These are phyloP conservation scores for Erynnis tages DNA, from an alignment of 2,888 invertebrate genomes.

Conservation along the genomic window DNA sequence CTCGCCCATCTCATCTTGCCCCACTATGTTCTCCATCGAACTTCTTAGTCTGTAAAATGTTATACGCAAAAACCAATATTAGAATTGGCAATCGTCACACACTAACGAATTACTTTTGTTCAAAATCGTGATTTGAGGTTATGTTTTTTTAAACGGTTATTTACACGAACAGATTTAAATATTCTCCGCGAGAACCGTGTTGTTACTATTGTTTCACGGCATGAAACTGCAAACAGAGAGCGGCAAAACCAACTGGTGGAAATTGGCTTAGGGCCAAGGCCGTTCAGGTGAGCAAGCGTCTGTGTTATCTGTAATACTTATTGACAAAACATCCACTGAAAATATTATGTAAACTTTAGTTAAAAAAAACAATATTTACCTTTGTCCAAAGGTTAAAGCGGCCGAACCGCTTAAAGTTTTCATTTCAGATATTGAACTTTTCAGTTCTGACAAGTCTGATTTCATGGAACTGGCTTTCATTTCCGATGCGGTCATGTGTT, in stretches of 20 bases:
- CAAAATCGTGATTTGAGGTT: neutral
- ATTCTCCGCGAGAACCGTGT: slow-evolving; percentile 52
- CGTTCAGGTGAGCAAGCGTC: slow-evolving; percentile 74
- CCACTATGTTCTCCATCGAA: slow-evolving; percentile 90
- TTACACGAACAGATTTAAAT: slow-evolving; percentile 25
- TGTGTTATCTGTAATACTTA: slow-evolving; percentile 52
- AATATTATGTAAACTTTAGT: slow-evolving; percentile 30
- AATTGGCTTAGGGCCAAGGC: slow-evolving; percentile 74
- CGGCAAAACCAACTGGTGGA: slow-evolving; percentile 65
- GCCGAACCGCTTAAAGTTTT: slow-evolving; percentile 84
- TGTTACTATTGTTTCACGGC: slow-evolving; percentile 75
- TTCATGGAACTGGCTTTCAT: slow-evolving; percentile 92
- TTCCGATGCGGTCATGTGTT: slow-evolving; percentile 84
- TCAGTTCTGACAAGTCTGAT: slow-evolving; percentile 88
- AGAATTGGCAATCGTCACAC: neutral
- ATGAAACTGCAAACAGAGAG: slow-evolving; percentile 71
- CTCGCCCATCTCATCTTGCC: slow-evolving; percentile 79
- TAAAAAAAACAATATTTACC: slow-evolving; percentile 46
- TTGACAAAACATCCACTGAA: slow-evolving; percentile 48
- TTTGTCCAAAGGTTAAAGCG: slow-evolving; percentile 71
- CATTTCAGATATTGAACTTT: slow-evolving; percentile 93
- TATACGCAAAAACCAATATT: slow-evolving; percentile 5
- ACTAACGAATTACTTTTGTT: neutral
- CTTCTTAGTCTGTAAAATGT: slow-evolving; percentile 82
- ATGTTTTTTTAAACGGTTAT: neutral